phyloP scores from a whole-genome alignment of 2,113 vertebrate species.

The Boulengeromyrus knoepffleri region DNA sequence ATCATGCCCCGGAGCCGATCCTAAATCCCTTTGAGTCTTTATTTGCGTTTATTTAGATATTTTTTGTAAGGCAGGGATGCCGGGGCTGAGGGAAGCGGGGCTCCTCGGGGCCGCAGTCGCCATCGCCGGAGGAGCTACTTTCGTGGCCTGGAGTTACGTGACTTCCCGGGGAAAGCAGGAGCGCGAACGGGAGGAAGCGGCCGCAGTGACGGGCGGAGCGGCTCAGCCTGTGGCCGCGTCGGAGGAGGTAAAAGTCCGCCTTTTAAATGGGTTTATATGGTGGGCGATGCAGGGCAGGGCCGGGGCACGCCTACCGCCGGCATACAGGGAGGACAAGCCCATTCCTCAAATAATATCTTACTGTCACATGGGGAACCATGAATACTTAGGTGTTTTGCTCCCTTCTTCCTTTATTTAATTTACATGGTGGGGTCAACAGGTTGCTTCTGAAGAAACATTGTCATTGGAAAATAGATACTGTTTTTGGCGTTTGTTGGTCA shows the following conservation, averaged over 20 bases:
- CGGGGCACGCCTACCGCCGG: not conserved
- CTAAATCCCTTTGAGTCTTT: not conserved
- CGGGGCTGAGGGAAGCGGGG: slow-evolving; percentile 38
- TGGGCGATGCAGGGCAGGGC: not conserved
- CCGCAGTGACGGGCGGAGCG: not conserved
- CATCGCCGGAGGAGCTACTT: slow-evolving; percentile 52
- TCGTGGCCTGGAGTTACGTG: slow-evolving; percentile 49
- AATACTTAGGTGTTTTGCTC: not conserved
- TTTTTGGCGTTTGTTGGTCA: too few species aligned
- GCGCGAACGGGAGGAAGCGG: not conserved
- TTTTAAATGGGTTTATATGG: not conserved
- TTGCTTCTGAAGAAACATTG: not conserved
- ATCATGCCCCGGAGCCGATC: not conserved
- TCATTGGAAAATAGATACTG: not conserved
- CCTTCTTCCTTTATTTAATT: not conserved
- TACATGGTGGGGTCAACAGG: not conserved
- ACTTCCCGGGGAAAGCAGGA: slow-evolving; percentile 17
- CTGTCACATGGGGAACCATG: not conserved
- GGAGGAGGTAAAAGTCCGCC: not conserved
- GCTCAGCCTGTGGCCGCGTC: not conserved
- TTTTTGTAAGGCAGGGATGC: slow-evolving; percentile 41
- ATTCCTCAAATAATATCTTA: not conserved
- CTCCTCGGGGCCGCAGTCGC: slow-evolving; percentile 48
- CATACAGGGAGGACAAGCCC: not conserved
- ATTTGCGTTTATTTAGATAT: not conserved